These are phyloP conservation scores for Gnathonemus longibarbis DNA, from an alignment of 2,113 vertebrate genomes.

Conservation along the genomic window DNA sequence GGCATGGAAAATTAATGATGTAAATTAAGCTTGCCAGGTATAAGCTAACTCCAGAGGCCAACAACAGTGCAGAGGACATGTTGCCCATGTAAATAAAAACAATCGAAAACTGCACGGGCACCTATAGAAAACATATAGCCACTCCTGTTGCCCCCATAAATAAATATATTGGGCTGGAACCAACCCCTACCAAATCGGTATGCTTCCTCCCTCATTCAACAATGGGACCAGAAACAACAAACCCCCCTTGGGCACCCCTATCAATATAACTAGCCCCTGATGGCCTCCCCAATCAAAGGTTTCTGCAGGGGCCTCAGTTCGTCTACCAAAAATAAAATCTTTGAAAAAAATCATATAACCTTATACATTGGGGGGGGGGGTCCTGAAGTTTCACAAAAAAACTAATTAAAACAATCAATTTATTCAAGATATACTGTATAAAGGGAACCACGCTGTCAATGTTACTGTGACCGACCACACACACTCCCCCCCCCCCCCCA, in stretches of 20 bases:
- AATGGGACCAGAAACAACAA: not conserved
- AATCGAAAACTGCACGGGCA: not conserved
- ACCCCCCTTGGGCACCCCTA: not conserved
- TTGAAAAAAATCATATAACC: not conserved
- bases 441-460: not conserved
- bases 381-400: not conserved
- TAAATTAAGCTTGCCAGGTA: not conserved
- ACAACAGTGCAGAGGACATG: not conserved
- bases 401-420: not conserved
- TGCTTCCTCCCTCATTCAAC: not conserved
- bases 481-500: not conserved
- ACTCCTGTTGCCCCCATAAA: not conserved
- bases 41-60: not conserved
- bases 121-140: not conserved
- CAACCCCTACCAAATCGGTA: not conserved
- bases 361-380: not conserved
- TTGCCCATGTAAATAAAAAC: not conserved
- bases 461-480: too few relatives aligned
- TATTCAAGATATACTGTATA: not conserved
- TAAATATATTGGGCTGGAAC: not conserved
- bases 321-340: not conserved
- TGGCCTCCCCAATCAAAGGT: not conserved
- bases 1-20: not conserved
- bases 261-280: not conserved
- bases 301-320: not conserved